Base-by-base conservation (phyloP, 2,113 vertebrate species). In the Arenaria interpres region DNA sequence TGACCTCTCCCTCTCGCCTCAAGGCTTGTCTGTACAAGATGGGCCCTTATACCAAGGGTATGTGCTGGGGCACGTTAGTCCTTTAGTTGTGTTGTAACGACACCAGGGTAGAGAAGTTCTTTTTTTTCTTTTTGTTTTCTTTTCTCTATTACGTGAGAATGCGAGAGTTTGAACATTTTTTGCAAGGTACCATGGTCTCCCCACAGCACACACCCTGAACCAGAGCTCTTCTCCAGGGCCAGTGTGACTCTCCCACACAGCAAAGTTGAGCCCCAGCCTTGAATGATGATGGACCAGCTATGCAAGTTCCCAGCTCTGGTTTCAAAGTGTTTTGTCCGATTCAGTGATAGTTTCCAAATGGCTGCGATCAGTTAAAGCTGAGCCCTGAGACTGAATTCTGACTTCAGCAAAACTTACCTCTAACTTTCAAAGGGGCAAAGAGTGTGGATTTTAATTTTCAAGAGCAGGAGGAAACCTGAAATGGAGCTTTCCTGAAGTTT, bases 1-100 rank as follows among this genome's bases (percentile, higher is more conserved):
- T 91, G 86, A 89, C 88, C 80, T 95, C 86, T 86, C 85, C 73
- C 67, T 95, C 17, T 75, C 89, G 59, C 89, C 84, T 91, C 59
- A 30, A 77, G 92, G 78, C 95, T 91, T 96, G 84, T 67, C 75
- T 4, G 2, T 75, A 74, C 91, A 94, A 91, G 92, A n/a, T 88
- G 15, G 88, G 84, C 63, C 76, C 59, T 81, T 5, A 5, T 53
- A 59, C 63, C 80, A 59, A 66, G 72, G 48, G 12, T 50, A 37
- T 93, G 33, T 88, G 93, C 66, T 86, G n/a, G 54, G 89, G 91
- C 94, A 94, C 4, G 89, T 50, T 90, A 66, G 35, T 57, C 20
- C 64, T 85, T 74, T 54, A 28, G 45, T 15, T 66, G 27, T 72
- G 56, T 59, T 77, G 11, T 54, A 87, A 72, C 45, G 57, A 32